Evolutionary conservation across 2,888 invertebrate species (phyloP).

Genomic region (Conomelus anceps): DNA sequence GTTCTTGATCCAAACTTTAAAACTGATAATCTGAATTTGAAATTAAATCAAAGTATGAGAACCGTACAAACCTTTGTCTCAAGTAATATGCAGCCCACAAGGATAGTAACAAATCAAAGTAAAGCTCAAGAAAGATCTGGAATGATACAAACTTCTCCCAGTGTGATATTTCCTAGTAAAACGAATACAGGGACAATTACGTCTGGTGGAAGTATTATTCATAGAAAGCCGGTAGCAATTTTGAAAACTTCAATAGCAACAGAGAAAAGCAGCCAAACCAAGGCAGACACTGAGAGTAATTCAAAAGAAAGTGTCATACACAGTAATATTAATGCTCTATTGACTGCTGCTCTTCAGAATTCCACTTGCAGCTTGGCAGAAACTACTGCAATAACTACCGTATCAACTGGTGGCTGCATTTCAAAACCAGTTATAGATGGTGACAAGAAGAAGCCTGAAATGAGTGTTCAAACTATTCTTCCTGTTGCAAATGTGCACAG

Average conservation of each 20-base stretch:
- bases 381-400: conserved; percentile 32
- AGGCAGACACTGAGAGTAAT: conserved; percentile 26
- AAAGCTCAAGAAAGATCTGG: conserved; percentile 16
- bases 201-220: conserved; percentile 40
- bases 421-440: conserved; percentile 38
- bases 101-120: conserved; percentile 5
- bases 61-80: conserved; percentile 12
- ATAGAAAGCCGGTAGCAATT: conserved; percentile 42
- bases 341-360: conserved; percentile 45
- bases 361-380: conserved; percentile 27
- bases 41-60: conserved; percentile 5
- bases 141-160: conserved; percentile 35
- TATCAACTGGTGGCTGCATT: conserved; percentile 30
- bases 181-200: conserved; percentile 53
- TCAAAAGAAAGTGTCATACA: conserved; percentile 44
- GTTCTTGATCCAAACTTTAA: background rate
- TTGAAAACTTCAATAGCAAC: conserved; percentile 40
- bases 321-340: conserved; percentile 45
- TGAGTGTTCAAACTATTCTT: conserved; percentile 38
- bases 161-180: conserved; percentile 66
- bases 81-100: conserved; percentile 5
- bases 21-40: conserved; percentile 8
- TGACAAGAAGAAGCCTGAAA: conserved; percentile 45
- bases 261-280: conserved; percentile 32
- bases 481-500: conserved; percentile 35